Base-by-base conservation (phyloP, 2,113 vertebrate species). In the Ursus arctos region DNA sequence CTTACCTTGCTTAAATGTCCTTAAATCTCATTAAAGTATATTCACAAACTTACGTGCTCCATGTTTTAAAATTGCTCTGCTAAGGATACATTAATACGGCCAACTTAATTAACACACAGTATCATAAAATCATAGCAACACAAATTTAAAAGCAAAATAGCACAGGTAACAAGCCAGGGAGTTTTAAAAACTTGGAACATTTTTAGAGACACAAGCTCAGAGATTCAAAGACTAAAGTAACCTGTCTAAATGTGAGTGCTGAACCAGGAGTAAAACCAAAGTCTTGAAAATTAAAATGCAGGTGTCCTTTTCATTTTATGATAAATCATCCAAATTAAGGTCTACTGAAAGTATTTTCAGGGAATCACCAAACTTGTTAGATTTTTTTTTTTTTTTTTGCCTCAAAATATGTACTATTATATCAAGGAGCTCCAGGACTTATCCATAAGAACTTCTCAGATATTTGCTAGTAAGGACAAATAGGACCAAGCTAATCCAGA, bases 1-100 rank as follows among this genome's bases (percentile, higher is more conserved):
- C 90, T 96, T 97, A 95, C 22, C 61, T 96, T 97, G 98, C 84
- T 95, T 97, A 97, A 97, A 92, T 90, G 49, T 94, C 67, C 97
- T 97, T 81, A 94, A 95, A 91, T 96, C 91, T 97, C 80, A 97
- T 96, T 96, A 96, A 89, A 91, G 71, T 77, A 95, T 67, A 96
- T 53, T 87, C 87, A 94, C 65, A 91, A 96, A 96, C 26, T 33
- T 87, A 96, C 96, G 16, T 85, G 33, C 4, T 65, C 26, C 31
- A 91, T 81, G 95, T 96, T 26, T 28, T 28, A 89, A 96, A 85
- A 77, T 9, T 88, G 43, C 55, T 92, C 26, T 91, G 36, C n/a
- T 92, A 95, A 97, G 71, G 24, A 94, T 19, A 81, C 21, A 97
- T 92, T 92, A 94, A 72, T 90, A 97, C 28, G 36, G 11, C 28